Conservation (phyloP, 2,888 invertebrate species). For the Folsomia candida region DNA sequence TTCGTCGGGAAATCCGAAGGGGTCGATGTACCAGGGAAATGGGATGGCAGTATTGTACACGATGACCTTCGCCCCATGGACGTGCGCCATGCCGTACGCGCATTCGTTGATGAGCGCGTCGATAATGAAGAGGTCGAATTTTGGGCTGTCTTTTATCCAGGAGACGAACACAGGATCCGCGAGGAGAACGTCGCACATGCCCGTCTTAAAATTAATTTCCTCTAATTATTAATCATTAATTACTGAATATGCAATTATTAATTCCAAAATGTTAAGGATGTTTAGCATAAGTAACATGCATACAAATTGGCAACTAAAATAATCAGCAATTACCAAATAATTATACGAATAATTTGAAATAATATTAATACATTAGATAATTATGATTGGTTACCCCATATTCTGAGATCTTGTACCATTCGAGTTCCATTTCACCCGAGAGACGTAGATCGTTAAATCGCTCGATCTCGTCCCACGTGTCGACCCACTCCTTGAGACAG, state of each 20-base stretch:
- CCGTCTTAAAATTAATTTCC: neutral
- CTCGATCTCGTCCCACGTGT: neutral
- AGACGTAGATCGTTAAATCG: neutral
- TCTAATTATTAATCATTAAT: neutral
- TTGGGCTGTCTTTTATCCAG: slow-evolving; percentile 24
- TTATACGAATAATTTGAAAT: too few relatives aligned
- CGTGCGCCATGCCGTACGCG: slow-evolving; percentile 31
- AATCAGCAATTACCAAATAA: too few relatives aligned
- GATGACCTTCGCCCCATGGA: slow-evolving; percentile 32
- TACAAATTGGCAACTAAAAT: too few relatives aligned
- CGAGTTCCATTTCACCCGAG: neutral
- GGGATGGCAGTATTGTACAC: slow-evolving; percentile 33
- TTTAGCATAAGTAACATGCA: too few relatives aligned
- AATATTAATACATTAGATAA: too few relatives aligned
- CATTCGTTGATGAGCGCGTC: slow-evolving; percentile 38
- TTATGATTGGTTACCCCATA: too few relatives aligned
- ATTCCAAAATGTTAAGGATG: too few relatives aligned
- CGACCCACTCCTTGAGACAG: neutral
- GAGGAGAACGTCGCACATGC: slow-evolving; percentile 24
- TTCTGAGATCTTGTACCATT: neutral
- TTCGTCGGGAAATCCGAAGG: slow-evolving; percentile 32
- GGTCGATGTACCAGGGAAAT: slow-evolving; percentile 34
- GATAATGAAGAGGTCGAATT: slow-evolving; percentile 40
- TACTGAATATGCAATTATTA: too few relatives aligned
- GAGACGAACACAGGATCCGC: slow-evolving; percentile 13